A percentile compares a stretch with the other conserved stretches of the same genome.
These are phyloP conservation scores for Drosophila ustulata DNA, from an alignment of 2,888 invertebrate genomes.

Conservation along the genomic window DNA sequence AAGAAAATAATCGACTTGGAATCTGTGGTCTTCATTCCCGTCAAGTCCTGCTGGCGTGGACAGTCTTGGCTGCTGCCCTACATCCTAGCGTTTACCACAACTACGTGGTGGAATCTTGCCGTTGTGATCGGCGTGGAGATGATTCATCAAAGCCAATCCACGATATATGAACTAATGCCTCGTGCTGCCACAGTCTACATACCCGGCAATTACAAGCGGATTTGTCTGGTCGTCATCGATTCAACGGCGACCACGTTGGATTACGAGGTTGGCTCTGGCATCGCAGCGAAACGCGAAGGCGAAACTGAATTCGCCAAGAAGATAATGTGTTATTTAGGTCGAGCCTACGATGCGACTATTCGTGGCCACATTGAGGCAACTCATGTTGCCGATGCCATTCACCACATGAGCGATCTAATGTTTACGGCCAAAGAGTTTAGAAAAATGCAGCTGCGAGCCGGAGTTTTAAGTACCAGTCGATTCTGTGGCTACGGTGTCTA, in stretches of 20 bases:
- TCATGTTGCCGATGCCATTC: too few relatives aligned
- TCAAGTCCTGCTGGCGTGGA: neutral
- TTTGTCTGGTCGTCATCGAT: neutral
- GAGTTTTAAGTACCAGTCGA: too few relatives aligned
- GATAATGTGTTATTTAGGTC: too few relatives aligned
- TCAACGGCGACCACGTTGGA: neutral
- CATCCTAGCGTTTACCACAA: neutral
- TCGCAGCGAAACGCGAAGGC: too few relatives aligned
- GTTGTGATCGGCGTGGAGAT: neutral
- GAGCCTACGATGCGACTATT: too few relatives aligned
- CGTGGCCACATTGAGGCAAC: too few relatives aligned
- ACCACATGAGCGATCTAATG: too few relatives aligned
- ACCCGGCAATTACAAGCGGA: neutral
- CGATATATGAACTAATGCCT: neutral
- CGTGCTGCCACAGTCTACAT: neutral
- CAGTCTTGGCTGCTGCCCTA: neutral
- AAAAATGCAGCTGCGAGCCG: too few relatives aligned
- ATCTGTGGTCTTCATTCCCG: neutral
- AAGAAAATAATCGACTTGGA: too few relatives aligned
- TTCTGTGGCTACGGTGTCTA: too few relatives aligned
- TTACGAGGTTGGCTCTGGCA: neutral
- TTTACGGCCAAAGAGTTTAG: too few relatives aligned
- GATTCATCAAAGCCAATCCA: neutral
- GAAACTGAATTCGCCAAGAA: too few relatives aligned
- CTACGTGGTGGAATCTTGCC: neutral